These are phyloP conservation scores for Naja naja DNA, from an alignment of 2,113 vertebrate species.

Conservation along the genomic window DNA sequence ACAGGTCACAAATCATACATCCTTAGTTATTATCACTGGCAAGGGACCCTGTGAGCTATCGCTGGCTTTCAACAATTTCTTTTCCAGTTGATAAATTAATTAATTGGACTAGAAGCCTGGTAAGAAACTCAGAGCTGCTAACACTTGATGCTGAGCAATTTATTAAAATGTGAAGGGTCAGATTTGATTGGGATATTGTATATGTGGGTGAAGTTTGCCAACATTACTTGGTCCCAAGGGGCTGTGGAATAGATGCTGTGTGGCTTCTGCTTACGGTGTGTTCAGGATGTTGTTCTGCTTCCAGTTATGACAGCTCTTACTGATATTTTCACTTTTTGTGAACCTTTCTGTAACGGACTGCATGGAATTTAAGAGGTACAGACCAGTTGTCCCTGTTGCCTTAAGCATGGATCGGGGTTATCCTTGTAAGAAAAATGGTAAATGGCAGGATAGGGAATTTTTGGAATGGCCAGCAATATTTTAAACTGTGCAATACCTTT, in stretches of 20 bases:
- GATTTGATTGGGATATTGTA: not conserved
- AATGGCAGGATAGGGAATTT: not conserved
- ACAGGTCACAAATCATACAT: not conserved
- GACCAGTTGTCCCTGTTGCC: not conserved
- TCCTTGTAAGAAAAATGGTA: not conserved
- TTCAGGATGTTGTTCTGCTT: not conserved
- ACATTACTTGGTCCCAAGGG: not conserved
- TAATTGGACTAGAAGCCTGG: not conserved
- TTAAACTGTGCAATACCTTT: not conserved
- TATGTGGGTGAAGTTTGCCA: not conserved
- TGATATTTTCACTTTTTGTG: not conserved
- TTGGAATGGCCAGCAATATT: not conserved
- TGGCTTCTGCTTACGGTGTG: not conserved
- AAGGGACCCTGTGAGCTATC: not conserved
- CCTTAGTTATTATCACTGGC: not conserved
- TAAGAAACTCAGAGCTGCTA: not conserved
- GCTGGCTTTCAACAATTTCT: not conserved
- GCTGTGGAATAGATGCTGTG: not conserved
- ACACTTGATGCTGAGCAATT: not conserved
- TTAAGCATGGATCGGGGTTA: not conserved
- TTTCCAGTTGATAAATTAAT: not conserved
- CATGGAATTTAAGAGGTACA: not conserved
- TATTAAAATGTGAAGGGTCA: not conserved
- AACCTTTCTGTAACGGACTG: not conserved
- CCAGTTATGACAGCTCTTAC: not conserved